A percentile compares a stretch with the other conserved stretches of the same genome.
Evolutionary conservation across 2,797 vertebrate genomes (phyloP).

Genomic region (Neosilurus mollespiculum): DNA sequence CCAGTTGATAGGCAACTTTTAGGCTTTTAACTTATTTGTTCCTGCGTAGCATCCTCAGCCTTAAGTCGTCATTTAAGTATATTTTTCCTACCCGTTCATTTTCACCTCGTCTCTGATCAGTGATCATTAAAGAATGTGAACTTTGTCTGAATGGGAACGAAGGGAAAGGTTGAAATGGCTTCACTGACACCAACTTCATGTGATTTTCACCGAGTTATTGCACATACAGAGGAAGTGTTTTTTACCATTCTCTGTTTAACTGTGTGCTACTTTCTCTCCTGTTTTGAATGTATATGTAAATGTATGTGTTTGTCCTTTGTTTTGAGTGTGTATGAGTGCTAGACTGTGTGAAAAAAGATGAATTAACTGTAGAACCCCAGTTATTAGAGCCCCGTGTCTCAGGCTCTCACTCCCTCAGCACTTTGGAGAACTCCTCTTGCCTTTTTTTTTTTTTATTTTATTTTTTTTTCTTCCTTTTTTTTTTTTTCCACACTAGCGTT

Average conservation of each 20-base stretch:
- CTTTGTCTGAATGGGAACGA: constrained; percentile 1
- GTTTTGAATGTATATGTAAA: constrained; percentile 58
- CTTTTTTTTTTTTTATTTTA: constrained; percentile 61
- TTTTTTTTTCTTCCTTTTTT: constrained; percentile 57
- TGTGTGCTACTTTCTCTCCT: constrained; percentile 22
- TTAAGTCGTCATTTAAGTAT: not conserved
- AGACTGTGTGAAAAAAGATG: constrained; percentile 53
- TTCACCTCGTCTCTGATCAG: not conserved
- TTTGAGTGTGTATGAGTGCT: constrained; percentile 37
- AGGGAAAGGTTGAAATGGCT: not conserved
- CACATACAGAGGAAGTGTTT: constrained; percentile 48
- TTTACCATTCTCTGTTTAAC: constrained; percentile 24
- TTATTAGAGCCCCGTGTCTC: constrained; percentile 61
- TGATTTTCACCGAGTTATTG: constrained; percentile 35
- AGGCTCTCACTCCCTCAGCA: constrained; percentile 85
- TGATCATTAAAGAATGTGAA: constrained; percentile 46
- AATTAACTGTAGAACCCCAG: constrained; percentile 54
- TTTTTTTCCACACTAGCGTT: constrained; percentile 64
- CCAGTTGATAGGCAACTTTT: constrained; percentile 12
- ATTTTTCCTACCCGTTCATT: not conserved
- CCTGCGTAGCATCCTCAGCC: not conserved
- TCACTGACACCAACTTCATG: not conserved
- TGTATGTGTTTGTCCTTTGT: constrained; percentile 49
- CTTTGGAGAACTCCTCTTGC: constrained; percentile 85
- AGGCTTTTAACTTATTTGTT: not conserved